phyloP scores from a whole-genome alignment of 2,797 vertebrate genomes.

The Mus spretus region DNA sequence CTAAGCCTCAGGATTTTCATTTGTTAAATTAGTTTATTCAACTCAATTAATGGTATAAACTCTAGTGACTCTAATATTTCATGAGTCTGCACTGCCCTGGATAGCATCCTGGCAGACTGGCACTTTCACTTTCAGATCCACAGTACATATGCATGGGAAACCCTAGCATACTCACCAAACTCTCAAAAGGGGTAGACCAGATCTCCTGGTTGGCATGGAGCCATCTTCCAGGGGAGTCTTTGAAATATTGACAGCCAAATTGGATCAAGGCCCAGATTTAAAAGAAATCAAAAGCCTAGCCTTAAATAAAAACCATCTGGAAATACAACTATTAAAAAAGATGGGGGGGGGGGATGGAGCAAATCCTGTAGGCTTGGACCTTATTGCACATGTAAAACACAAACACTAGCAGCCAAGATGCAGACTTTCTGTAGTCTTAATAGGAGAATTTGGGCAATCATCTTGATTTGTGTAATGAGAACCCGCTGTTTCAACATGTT shows the following conservation, averaged over 20 bases:
- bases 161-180: not conserved
- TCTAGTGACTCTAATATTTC: not conserved
- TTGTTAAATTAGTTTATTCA: not conserved
- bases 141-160: not conserved
- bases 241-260: constrained; percentile 83
- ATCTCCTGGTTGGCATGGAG: constrained; percentile 61
- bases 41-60: not conserved
- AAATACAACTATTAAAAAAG: constrained; percentile 78
- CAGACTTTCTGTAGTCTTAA: constrained; percentile 65
- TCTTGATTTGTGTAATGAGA: constrained; percentile 78
- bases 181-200: not conserved
- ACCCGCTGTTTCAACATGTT: constrained; percentile 77
- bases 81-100: not conserved
- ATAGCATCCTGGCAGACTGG: not conserved
- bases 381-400: constrained; percentile 80
- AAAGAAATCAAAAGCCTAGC: constrained; percentile 83
- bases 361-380: constrained; percentile 72
- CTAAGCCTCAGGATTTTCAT: not conserved
- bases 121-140: not conserved
- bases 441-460: constrained; percentile 34
- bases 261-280: constrained; percentile 81
- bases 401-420: constrained; percentile 64
- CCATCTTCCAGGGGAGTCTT: constrained; percentile 71
- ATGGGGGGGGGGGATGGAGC: not conserved
- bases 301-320: constrained; percentile 85